phyloP scores from a whole-genome alignment of 1,140 invertebrate genomes.

The Drosophila eugracilis region DNA sequence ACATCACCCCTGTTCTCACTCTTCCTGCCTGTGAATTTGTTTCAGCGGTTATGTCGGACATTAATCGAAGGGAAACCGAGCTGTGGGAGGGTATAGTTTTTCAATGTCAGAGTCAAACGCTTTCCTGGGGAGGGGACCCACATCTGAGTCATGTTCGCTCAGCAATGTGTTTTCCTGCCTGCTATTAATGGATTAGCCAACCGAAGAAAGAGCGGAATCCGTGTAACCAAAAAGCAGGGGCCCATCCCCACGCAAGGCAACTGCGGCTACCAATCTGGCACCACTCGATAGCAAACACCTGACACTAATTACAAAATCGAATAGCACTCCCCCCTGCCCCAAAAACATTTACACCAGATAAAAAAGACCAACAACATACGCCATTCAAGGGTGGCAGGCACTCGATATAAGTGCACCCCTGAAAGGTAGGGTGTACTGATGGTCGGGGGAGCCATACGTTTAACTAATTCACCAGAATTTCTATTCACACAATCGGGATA shows the following conservation, averaged over 20 bases:
- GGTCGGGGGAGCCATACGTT: constrained; percentile 17
- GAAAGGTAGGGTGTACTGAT: neutral
- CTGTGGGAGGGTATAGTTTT: constrained; percentile 58
- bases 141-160: constrained; percentile 60
- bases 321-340: constrained; percentile 12
- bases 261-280: neutral
- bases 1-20: constrained; percentile 44
- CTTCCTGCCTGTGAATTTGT: constrained; percentile 46
- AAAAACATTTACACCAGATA: constrained; percentile 56
- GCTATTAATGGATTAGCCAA: constrained; percentile 10
- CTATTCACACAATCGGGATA: constrained; percentile 65
- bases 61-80: constrained; percentile 13
- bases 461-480: constrained; percentile 64
- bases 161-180: constrained; percentile 36
- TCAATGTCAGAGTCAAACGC: constrained; percentile 75
- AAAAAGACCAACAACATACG: constrained; percentile 33
- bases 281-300: constrained; percentile 50
- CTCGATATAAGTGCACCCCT: constrained; percentile 62
- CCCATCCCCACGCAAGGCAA: neutral
- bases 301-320: constrained; percentile 58
- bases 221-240: constrained; percentile 1
- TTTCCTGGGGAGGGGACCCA: constrained; percentile 6
- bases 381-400: constrained; percentile 58
- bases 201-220: neutral
- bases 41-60: constrained; percentile 69